Evolutionary conservation across 1,140 invertebrate genomes (phyloP).

Genomic region (Dufourea novaeangliae): DNA sequence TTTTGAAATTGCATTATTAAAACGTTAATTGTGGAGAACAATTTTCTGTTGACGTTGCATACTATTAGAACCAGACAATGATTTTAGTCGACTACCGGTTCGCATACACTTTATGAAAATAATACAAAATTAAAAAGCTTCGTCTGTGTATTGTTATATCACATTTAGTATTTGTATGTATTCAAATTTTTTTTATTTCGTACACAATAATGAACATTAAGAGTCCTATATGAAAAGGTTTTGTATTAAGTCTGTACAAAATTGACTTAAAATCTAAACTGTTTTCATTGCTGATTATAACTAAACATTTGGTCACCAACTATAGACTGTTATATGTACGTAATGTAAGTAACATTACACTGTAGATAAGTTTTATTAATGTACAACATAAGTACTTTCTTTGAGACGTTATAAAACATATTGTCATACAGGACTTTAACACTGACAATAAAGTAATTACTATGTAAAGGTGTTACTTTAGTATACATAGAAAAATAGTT

Average conservation of each 20-base stretch:
- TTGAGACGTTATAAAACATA: conserved; percentile 50
- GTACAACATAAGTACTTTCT: conserved; percentile 45
- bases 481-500: conserved; percentile 61
- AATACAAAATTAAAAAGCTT: conserved; percentile 22
- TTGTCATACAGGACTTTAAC: conserved; percentile 47
- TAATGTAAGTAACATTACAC: conserved; percentile 38
- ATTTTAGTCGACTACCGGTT: no score
- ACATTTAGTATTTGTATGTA: not conserved
- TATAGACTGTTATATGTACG: conserved; percentile 23
- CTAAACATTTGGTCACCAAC: conserved; percentile 37
- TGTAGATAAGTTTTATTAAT: conserved; percentile 32
- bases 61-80: no score
- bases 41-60: no score
- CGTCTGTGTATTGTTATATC: conserved; percentile 9
- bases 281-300: conserved; percentile 32
- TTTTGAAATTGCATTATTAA: conserved; percentile 4
- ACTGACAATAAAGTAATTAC: conserved; percentile 52
- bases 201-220: conserved; percentile 11
- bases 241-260: conserved; percentile 25
- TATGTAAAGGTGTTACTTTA: conserved; percentile 49
- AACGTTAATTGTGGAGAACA: not conserved
- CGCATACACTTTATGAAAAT: not conserved
- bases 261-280: conserved; percentile 31
- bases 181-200: conserved; percentile 1
- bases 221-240: conserved; percentile 22